Evolutionary conservation across 2,113 vertebrate species (phyloP).

Genomic region (Drymodes brunneopygia): DNA sequence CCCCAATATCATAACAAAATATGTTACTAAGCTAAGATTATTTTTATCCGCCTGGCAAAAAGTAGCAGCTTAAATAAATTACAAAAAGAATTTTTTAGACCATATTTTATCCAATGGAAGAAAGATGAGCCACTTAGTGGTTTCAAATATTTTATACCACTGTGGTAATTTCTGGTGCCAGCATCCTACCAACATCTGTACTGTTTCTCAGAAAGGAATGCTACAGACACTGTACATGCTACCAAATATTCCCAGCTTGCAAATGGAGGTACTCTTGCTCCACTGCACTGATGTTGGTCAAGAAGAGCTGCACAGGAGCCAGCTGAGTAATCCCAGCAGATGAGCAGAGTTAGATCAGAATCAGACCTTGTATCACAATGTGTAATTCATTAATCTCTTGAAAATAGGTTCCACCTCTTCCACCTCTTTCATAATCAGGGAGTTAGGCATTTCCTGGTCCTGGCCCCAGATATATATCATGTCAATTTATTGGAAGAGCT

Average conservation of each 20-base stretch:
- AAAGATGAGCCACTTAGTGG: neutral
- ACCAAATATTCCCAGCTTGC: neutral
- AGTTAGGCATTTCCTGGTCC: neutral
- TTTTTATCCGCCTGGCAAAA: neutral
- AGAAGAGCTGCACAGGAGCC: neutral
- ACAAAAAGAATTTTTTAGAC: neutral
- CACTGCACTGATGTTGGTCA: neutral
- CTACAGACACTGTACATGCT: neutral
- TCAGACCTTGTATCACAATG: neutral
- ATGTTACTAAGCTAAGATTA: neutral
- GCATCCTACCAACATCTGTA: neutral
- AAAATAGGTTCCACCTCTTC: neutral
- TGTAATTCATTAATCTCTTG: neutral
- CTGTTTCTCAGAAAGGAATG: neutral
- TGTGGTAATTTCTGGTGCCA: neutral
- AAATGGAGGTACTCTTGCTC: neutral
- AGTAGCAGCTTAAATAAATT: neutral
- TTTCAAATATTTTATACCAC: slow-evolving; percentile 2
- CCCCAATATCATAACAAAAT: neutral
- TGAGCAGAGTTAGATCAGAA: neutral
- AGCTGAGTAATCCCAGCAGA: neutral
- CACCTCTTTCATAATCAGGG: neutral
- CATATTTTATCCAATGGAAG: neutral
- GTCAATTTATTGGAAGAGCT: neutral
- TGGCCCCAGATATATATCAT: neutral